These are phyloP conservation scores for Upupa epops DNA, from an alignment of 2,113 vertebrate genomes.

Conservation along the genomic window DNA sequence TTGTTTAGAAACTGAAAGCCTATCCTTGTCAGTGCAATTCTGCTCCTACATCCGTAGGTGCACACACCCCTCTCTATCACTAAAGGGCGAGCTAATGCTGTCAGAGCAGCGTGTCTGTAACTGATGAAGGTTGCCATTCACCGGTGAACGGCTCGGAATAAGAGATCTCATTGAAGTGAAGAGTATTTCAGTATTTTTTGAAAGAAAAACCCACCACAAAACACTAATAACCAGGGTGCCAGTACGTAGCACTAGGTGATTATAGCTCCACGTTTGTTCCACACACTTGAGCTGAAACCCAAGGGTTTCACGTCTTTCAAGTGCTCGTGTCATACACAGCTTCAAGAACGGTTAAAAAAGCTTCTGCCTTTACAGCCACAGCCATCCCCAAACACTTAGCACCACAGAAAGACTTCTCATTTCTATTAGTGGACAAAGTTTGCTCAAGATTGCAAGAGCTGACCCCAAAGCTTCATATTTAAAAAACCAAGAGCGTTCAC, in stretches of 20 bases:
- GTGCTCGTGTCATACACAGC: accelerated
- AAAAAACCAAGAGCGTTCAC: slow-evolving; percentile 48
- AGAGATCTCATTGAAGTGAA: background rate
- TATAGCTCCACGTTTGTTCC: background rate
- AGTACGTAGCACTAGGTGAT: slow-evolving; percentile 6
- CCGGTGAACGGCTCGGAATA: background rate
- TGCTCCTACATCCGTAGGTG: background rate
- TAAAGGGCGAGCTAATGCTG: slow-evolving; percentile 27
- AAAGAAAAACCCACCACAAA: background rate
- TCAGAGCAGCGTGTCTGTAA: slow-evolving; percentile 25
- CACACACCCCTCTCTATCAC: background rate
- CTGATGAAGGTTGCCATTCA: slow-evolving; percentile 38
- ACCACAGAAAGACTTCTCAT: background rate
- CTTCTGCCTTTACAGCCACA: background rate
- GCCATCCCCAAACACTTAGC: background rate
- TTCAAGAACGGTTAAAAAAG: background rate
- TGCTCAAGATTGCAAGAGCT: background rate
- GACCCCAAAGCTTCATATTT: background rate
- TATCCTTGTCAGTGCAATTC: background rate
- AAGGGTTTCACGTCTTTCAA: background rate
- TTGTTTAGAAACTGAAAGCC: background rate
- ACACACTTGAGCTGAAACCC: background rate
- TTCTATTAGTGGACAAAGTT: background rate
- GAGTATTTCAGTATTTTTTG: background rate
- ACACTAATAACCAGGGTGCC: background rate